Base-by-base conservation (phyloP, 1,140 invertebrate genomes). In the Thaumetopoea pityocampa region DNA sequence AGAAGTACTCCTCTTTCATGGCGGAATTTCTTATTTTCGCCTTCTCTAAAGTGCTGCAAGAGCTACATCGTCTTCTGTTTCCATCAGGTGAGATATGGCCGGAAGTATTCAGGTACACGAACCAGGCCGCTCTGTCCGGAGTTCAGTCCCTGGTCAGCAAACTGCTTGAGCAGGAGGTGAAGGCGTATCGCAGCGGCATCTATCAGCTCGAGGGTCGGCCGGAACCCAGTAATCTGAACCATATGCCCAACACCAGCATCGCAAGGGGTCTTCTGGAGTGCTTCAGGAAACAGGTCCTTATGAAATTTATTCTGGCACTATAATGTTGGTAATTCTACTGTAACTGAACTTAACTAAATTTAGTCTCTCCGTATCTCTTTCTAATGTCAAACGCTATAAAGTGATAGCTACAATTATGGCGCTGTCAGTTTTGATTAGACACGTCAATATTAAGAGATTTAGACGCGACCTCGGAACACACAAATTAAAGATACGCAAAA, bases 51-150 rank as follows among this genome's bases (percentile, higher is more conserved):
- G 11, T 7, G 5, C 2, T 24, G n/a, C n/a, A 0, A 18, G 10
- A 18, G 12, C 6, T 30, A 5, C 4, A 9, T 37, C 3, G 14
- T 6, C 16, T 20, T 12, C n/a, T 14, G 1, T 42, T 30, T 7
- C 19, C 42, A 28, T 5, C 22, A 85, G 82, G 78, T 40, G 78
- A 82, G 37, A 51, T 83, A 4, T 85, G 82, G 82, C 57, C 70
- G 1, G 78, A 83, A 35, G 61, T 84, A 17, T 84, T 67, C 51
- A 79, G 62, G 7, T 74, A 67, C 24, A 74, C 68, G 1, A 76
- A 73, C 36, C 68, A 69, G 12, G 43, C 36, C 0, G 67, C 69
- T 0, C 27, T 84, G 1, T 3, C 8, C 0, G 70, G 71, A 0
- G 67, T 80, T 0, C 35, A 59, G 8, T 29, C 50, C 0, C 34